A percentile compares a stretch with the other conserved stretches of the same genome.
These are phyloP conservation scores for Pherbina coryleti DNA, from an alignment of 2,888 invertebrate genomes.

Conservation along the genomic window DNA sequence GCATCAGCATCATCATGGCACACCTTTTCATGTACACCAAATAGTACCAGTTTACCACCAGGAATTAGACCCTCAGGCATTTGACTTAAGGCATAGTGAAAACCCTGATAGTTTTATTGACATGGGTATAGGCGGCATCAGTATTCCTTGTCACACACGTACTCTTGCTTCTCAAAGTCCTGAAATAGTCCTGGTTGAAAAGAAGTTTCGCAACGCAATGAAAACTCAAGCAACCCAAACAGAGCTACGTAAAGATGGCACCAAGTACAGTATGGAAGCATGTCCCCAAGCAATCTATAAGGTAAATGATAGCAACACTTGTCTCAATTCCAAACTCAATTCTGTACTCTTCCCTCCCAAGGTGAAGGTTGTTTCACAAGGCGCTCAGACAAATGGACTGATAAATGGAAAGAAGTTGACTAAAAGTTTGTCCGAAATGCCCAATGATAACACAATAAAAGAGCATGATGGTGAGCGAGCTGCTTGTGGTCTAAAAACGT, in stretches of 20 bases:
- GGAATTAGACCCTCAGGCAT: neutral
- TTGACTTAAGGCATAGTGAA: neutral
- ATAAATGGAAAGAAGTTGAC: slow-evolving; percentile 82
- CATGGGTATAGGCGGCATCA: slow-evolving; percentile 19
- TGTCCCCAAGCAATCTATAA: slow-evolving; percentile 87
- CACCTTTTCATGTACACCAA: slow-evolving; percentile 60
- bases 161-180: slow-evolving; percentile 60
- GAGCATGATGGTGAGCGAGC: slow-evolving; percentile 2
- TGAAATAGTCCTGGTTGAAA: slow-evolving; percentile 74
- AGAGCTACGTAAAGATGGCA: slow-evolving; percentile 84
- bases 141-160: slow-evolving; percentile 46
- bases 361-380: slow-evolving; percentile 91
- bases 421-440: slow-evolving; percentile 87
- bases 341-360: slow-evolving; percentile 57
- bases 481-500: slow-evolving; percentile 15
- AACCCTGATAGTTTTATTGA: slow-evolving; percentile 28
- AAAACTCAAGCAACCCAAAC: slow-evolving; percentile 95
- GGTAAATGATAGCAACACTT: slow-evolving; percentile 67
- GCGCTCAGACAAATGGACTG: slow-evolving; percentile 89
- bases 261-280: slow-evolving; percentile 77
- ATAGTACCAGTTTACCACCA: slow-evolving; percentile 44
- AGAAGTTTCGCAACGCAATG: slow-evolving; percentile 86
- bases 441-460: slow-evolving; percentile 64
- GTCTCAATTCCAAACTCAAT: neutral
- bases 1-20: slow-evolving; percentile 62